phyloP scores from a whole-genome alignment of 2,888 invertebrate genomes.

The Fragum whitleyi region DNA sequence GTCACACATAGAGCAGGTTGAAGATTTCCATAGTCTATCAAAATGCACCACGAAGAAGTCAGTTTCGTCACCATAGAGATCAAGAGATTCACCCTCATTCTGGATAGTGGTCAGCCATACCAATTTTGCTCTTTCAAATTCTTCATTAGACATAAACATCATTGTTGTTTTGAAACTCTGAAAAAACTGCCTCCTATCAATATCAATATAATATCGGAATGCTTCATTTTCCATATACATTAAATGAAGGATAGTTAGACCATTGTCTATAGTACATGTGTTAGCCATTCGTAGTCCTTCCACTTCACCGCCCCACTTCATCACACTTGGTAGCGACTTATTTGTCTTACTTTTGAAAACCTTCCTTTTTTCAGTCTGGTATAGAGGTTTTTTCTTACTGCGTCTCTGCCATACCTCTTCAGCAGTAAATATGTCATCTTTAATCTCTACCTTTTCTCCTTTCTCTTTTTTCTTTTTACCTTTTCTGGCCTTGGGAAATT shows the following conservation, averaged over 20 bases:
- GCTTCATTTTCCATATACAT: neutral
- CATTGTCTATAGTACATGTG: constrained; percentile 25
- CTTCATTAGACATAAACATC: too few relatives aligned
- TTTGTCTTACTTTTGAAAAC: neutral
- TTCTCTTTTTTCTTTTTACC: neutral
- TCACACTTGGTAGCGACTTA: neutral
- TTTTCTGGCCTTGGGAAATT: neutral
- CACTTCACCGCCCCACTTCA: constrained; percentile 3
- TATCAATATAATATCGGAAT: neutral
- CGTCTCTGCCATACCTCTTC: neutral
- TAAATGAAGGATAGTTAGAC: constrained; percentile 5
- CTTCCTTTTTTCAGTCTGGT: neutral
- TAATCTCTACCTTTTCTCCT: neutral
- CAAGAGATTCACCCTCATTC: too few relatives aligned
- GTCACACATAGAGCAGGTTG: too few relatives aligned
- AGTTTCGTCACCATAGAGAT: too few relatives aligned
- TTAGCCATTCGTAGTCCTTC: neutral
- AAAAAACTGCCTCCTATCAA: neutral
- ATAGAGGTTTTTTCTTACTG: constrained; percentile 4
- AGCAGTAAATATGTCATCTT: neutral
- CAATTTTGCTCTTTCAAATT: too few relatives aligned
- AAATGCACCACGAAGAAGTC: too few relatives aligned
- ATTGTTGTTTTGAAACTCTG: too few relatives aligned
- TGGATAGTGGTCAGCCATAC: too few relatives aligned
- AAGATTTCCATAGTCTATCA: too few relatives aligned